A percentile compares a stretch with the other conserved stretches of the same genome.
Conservation (phyloP, 2,888 invertebrate genomes). For the Julus scanicus region DNA sequence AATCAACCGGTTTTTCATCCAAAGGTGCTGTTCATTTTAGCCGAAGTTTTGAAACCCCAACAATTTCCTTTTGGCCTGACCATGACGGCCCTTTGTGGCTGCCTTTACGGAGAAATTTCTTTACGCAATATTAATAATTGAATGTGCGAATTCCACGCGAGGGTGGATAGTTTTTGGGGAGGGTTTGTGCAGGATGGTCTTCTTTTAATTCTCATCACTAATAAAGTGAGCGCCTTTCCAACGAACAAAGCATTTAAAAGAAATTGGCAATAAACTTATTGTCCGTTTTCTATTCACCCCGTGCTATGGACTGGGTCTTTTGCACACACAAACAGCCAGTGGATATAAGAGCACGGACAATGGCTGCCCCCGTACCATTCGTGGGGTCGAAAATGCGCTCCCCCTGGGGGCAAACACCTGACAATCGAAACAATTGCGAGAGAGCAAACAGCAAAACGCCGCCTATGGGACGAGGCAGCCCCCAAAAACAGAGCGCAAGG, state of each 20-base stretch:
- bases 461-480: not conserved
- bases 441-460: constrained; percentile 16
- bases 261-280: constrained; percentile 27
- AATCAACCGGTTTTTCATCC: not conserved
- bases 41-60: not conserved
- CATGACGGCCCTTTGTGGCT: constrained; percentile 31
- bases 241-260: constrained; percentile 26
- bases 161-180: not conserved
- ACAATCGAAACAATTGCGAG: constrained; percentile 3
- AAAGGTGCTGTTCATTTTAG: not conserved
- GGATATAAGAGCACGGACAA: not conserved
- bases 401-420: constrained; percentile 33
- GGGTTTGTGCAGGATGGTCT: not conserved
- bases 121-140: constrained; percentile 7
- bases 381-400: constrained; percentile 19
- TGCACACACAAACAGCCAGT: not conserved
- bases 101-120: not conserved
- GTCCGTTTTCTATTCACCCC: constrained; percentile 3
- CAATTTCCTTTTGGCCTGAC: not conserved
- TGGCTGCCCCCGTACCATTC: constrained; percentile 25
- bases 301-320: not conserved
- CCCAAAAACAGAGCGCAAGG: not conserved
- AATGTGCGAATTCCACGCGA: constrained; percentile 14
- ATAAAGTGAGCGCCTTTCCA: constrained; percentile 21
- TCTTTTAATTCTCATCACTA: constrained; percentile 26